Evolutionary conservation across 2,888 invertebrate genomes (phyloP).

Genomic region (Schizotus pectinicornis): DNA sequence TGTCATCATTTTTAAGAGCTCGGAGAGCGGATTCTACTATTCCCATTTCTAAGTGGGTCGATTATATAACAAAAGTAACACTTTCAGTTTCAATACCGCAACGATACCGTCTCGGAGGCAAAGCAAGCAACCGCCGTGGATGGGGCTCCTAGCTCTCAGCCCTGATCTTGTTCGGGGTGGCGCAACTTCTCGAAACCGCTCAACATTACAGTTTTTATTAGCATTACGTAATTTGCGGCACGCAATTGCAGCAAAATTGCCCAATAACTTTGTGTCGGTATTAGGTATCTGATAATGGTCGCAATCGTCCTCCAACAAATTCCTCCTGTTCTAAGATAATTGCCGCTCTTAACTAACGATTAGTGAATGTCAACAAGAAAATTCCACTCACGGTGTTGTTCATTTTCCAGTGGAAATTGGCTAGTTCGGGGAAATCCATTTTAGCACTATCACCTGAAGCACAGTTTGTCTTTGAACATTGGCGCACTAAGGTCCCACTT

Average conservation of each 20-base stretch:
- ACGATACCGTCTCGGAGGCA: neutral
- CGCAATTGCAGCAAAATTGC: too few relatives aligned
- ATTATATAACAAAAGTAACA: constrained; percentile 25
- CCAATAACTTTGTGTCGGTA: too few relatives aligned
- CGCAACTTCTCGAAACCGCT: neutral
- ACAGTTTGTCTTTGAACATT: constrained; percentile 20
- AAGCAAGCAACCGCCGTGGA: neutral
- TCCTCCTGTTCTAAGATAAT: too few relatives aligned
- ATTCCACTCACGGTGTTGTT: constrained; percentile 25
- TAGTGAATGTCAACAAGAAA: too few relatives aligned
- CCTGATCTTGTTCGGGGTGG: constrained; percentile 1
- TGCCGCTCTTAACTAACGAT: too few relatives aligned
- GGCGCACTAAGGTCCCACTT: constrained; percentile 21
- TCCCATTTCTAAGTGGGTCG: constrained; percentile 25
- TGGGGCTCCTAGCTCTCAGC: neutral
- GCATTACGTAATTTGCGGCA: too few relatives aligned
- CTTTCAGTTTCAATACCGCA: constrained; percentile 23
- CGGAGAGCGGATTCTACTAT: too few relatives aligned
- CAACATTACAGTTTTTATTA: neutral
- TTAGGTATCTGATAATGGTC: too few relatives aligned
- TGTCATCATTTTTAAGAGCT: too few relatives aligned
- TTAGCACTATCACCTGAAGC: constrained; percentile 18
- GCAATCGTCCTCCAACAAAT: too few relatives aligned
- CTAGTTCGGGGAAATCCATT: constrained; percentile 2
- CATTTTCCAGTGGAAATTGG: constrained; percentile 10